Base-by-base conservation (phyloP, 2,888 invertebrate species). In the Megaustenia siamemsis region DNA sequence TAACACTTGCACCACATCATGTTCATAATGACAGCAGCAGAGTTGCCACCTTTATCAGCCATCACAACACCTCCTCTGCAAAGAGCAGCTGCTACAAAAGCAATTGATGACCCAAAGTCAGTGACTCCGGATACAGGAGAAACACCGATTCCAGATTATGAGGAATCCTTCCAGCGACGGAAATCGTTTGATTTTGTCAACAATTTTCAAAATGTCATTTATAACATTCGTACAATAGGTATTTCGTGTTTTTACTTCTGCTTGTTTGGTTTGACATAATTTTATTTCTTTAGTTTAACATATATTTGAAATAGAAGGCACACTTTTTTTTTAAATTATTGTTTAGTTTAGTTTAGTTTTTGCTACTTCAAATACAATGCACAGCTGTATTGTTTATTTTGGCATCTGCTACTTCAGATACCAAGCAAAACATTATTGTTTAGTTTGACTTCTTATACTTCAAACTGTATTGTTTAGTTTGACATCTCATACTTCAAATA, bases 101-200 rank as follows among this genome's bases (percentile, higher is more conserved):
- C 45, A 12, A 1, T 21, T 5, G 12, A 8, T 10, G 32, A 40
- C 1, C 10, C 66, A 3, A 32, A 38, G 2, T 2, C 10, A 1
- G 0, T 28, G 21, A 85, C 87, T 5, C 90, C 89, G 21, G 15
- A 24, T 18, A n/a, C 38, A 21, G 24, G 40, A 24, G 86, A 90
- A n/a, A 90, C 89, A 18, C 92, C 92, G 18, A 84, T 88, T 28
- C 90, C 91, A 21, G 92, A 92, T 80, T 91, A 92, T 75, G 90
- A 90, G 56, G 89, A 88, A 1, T 89, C 88, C 24, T 43, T 76
- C 82, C 53, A 83, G 83, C 82, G 87, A 86, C 86, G 86, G 87
- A 82, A 86, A 84, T 87, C 89, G 84, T 28, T 88, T 87, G 86
- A 86, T 38, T 91, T 91, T 86, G 89, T 89, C 53, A 86, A 88